Base-by-base conservation (phyloP, 2,888 invertebrate species). In the Thereva unica region DNA sequence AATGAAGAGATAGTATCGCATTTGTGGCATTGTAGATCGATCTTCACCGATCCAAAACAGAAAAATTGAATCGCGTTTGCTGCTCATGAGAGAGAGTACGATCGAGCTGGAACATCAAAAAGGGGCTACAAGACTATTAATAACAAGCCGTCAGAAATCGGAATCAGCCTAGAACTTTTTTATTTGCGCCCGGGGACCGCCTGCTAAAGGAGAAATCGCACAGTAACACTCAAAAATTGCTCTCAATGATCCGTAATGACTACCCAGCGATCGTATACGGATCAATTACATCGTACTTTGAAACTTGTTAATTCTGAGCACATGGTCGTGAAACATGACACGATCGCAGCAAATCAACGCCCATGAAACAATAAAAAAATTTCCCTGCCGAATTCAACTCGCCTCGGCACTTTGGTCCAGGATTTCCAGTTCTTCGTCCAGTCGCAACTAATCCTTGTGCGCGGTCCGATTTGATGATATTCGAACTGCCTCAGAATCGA, bases 241-340 rank as follows among this genome's bases (percentile, higher is more conserved):
- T 23, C 12, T 38, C 49, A 59, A 59, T 59, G 59, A 23, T 49
- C 59, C 12, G 37, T 59, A 59, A 59, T 59, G 49, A 59, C 37
- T 49, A 47, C 47, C 49, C 23, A 37, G 37, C 45, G 38, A 45
- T 34, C 49, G 35, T 37, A 40, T 37, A 8, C 37, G 47, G 45
- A 59, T 59, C 59, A 59, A 49, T 59, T 59, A 59, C 59, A 59
- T 9, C 47, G 40, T 45, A 37, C 38, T 34, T 37, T 38, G 37
- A 59, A 12, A 59, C 47, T 49, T 59, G 59, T 59, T 59, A 59
- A 59, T 59, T 59, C 47, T n/a, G 59, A 12, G 49, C 59, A 59
- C 10, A 59, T 47, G 59, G 59, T 38, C 49, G 37, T 38, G 37
- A 45, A 49, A 44, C 23, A 38, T 23, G 47, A 42, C 38, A 35